phyloP scores from a whole-genome alignment of 2,113 vertebrate species.

The Rhombomys opimus region DNA sequence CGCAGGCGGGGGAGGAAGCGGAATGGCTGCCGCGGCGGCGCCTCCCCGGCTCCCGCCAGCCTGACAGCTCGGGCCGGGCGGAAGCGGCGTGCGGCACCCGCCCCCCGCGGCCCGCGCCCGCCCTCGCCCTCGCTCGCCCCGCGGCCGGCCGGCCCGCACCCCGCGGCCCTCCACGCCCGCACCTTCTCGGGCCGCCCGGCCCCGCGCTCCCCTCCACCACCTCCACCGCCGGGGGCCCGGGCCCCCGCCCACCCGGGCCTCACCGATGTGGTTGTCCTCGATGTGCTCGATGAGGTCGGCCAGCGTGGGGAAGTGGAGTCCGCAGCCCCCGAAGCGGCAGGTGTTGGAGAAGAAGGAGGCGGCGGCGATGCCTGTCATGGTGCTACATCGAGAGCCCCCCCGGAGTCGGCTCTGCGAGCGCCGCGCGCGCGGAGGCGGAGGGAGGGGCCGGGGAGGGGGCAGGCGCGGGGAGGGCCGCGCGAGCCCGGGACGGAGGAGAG shows the following conservation, averaged over 20 bases:
- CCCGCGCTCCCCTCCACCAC: background rate
- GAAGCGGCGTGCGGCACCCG: conserved; percentile 83
- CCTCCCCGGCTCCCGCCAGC: conserved; percentile 77
- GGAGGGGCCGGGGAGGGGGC: conserved; percentile 73
- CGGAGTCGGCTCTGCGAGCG: conserved; percentile 82
- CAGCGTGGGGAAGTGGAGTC: conserved; percentile 94
- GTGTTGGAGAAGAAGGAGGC: conserved; percentile 98
- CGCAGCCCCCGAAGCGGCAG: conserved; percentile 96
- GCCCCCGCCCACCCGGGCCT: conserved; percentile 72
- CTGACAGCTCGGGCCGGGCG: conserved; percentile 86
- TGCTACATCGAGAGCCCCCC: conserved; percentile 90
- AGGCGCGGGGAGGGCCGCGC: conserved; percentile 55
- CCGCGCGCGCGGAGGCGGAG: conserved; percentile 79
- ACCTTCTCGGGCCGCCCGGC: background rate
- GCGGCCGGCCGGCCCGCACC: conserved; percentile 49
- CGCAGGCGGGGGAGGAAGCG: conserved; percentile 83
- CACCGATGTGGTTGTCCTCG: conserved; percentile 97
- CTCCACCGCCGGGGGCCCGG: conserved; percentile 23
- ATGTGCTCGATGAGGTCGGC: conserved; percentile 97
- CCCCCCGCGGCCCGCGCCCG: conserved; percentile 71
- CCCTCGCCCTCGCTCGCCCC: conserved; percentile 35
- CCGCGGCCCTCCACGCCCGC: conserved; percentile 11
- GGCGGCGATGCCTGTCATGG: conserved; percentile 98
- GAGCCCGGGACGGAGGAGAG: conserved; percentile 74
- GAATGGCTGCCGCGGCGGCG: conserved; percentile 82